Conservation (phyloP, 2,888 invertebrate genomes). For the Neoaliturus tenellus region DNA sequence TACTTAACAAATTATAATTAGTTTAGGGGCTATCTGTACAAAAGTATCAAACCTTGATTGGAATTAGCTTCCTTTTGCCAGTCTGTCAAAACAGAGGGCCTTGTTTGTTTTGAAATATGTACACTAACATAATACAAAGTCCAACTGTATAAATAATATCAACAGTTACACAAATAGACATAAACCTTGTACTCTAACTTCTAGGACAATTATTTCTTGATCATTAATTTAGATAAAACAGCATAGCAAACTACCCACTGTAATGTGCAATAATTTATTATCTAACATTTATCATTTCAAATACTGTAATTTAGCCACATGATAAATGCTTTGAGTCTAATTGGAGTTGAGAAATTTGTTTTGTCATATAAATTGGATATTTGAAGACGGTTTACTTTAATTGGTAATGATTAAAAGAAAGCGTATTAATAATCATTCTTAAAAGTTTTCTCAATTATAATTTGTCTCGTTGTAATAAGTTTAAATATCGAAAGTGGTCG, state of each 20-base stretch:
- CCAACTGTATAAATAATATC: too few species aligned
- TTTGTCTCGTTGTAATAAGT: too few species aligned
- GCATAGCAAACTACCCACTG: background rate
- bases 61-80: too few species aligned
- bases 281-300: constrained; percentile 5
- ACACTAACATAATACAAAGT: too few species aligned
- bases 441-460: too few species aligned
- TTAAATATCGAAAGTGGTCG: background rate
- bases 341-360: constrained; percentile 30
- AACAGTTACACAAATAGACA: background rate
- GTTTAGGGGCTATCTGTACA: too few species aligned
- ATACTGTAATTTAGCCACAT: constrained; percentile 11
- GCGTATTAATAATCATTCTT: background rate
- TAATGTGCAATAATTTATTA: background rate
- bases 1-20: too few species aligned
- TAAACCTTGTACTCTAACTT: background rate
- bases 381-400: constrained; percentile 14
- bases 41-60: too few species aligned
- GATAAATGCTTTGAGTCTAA: constrained; percentile 14
- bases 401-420: background rate
- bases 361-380: constrained; percentile 15
- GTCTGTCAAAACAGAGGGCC: too few species aligned
- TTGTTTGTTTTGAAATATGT: too few species aligned
- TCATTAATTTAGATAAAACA: constrained; percentile 16
- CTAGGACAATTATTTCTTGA: constrained; percentile 16